A percentile compares a stretch with the other conserved stretches of the same genome.
Evolutionary conservation across 2,888 invertebrate genomes (phyloP).

Genomic region (Drosophila pegasa): DNA sequence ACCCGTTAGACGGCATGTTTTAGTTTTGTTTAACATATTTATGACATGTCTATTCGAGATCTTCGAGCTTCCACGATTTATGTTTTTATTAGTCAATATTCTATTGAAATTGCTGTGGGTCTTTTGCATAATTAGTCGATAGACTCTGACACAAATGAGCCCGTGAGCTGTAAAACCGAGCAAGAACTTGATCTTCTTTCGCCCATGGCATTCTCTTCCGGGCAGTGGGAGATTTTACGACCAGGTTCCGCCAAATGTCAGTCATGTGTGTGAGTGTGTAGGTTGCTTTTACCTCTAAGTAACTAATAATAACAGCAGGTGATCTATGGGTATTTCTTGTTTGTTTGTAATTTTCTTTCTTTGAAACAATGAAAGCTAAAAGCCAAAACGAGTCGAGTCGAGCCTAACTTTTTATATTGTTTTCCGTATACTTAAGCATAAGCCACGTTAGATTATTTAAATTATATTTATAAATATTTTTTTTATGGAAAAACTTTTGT

Average conservation of each 20-base stretch:
- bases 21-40: constrained; percentile 80
- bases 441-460: too few relatives aligned
- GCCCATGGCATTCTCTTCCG: constrained; percentile 53
- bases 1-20: constrained; percentile 63
- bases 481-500: too few relatives aligned
- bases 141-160: constrained; percentile 46
- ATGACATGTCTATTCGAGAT: constrained; percentile 52
- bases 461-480: too few relatives aligned
- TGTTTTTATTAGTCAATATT: constrained; percentile 62
- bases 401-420: too few relatives aligned
- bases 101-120: constrained; percentile 62
- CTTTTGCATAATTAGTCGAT: constrained; percentile 67
- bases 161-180: constrained; percentile 3
- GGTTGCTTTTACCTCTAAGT: constrained; percentile 9
- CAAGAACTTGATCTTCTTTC: constrained; percentile 36
- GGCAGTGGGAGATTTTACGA: constrained; percentile 56
- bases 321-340: neutral
- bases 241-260: constrained; percentile 29
- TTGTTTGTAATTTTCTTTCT: constrained; percentile 4
- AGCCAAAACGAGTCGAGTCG: too few relatives aligned
- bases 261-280: too few relatives aligned
- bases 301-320: constrained; percentile 32
- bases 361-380: too few relatives aligned
- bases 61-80: constrained; percentile 41
- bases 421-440: too few relatives aligned